Percentiles rank a stretch among this genome's conserved stretches.
These are phyloP conservation scores for Phycodurus eques DNA, from an alignment of 2,113 vertebrate genomes.

Conservation along the genomic window DNA sequence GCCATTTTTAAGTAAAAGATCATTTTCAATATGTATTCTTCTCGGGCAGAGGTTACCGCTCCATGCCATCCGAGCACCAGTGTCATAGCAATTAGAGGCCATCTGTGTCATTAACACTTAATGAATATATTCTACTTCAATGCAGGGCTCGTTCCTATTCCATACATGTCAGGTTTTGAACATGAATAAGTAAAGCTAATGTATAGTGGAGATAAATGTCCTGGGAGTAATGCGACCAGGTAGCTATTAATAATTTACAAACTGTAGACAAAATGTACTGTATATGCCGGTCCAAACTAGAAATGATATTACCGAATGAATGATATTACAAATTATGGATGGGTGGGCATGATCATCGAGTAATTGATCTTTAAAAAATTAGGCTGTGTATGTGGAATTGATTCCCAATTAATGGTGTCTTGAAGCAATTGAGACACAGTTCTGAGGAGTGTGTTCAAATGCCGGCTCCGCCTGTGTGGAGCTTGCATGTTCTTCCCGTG, in stretches of 20 bases:
- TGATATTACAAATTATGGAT: slow-evolving; percentile 24
- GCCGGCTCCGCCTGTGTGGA: too few relatives aligned
- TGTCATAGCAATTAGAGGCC: neutral
- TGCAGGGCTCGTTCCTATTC: slow-evolving; percentile 17
- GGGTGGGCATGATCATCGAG: too few relatives aligned
- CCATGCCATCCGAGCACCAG: neutral
- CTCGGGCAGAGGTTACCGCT: neutral
- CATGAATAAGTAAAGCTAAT: slow-evolving; percentile 55
- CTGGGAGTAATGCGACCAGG: slow-evolving; percentile 47
- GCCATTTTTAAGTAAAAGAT: neutral
- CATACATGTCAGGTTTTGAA: slow-evolving; percentile 40
- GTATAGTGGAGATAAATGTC: slow-evolving; percentile 35
- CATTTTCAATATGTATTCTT: neutral
- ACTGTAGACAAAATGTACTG: slow-evolving; percentile 39
- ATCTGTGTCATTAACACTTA: slow-evolving; percentile 20
- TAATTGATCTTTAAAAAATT: too few relatives aligned
- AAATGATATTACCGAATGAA: slow-evolving; percentile 36
- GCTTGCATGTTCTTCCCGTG: too few relatives aligned
- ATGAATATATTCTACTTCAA: slow-evolving; percentile 18
- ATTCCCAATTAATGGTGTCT: too few relatives aligned
- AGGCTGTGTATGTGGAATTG: too few relatives aligned
- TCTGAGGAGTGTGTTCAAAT: too few relatives aligned
- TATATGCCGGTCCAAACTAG: slow-evolving; percentile 38
- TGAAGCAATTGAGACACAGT: too few relatives aligned
- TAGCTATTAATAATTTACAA: slow-evolving; percentile 56